Conservation (phyloP, 2,797 vertebrate genomes). For the Streptopelia turtur region DNA sequence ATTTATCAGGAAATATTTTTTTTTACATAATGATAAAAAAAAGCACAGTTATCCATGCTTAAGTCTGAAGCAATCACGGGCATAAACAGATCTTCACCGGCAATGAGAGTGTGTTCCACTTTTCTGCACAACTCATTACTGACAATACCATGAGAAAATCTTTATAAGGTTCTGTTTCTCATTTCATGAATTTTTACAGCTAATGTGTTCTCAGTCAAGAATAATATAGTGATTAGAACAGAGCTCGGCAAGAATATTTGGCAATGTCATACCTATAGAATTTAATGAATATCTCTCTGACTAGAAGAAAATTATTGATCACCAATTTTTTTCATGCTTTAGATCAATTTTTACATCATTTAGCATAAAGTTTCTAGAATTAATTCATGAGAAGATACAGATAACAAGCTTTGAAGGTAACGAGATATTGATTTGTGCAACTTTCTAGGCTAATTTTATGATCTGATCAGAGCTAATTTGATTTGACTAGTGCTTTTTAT, state of each 20-base stretch:
- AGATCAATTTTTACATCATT: slow-evolving; percentile 74
- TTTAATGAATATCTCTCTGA: slow-evolving; percentile 74
- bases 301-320: slow-evolving; percentile 77
- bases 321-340: slow-evolving; percentile 62
- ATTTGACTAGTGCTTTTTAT: slow-evolving; percentile 67
- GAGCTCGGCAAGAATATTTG: slow-evolving; percentile 63
- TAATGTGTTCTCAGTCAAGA: slow-evolving; percentile 77
- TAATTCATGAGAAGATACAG: slow-evolving; percentile 65
- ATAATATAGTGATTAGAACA: slow-evolving; percentile 75
- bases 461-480: slow-evolving; percentile 72
- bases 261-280: slow-evolving; percentile 62
- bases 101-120: slow-evolving; percentile 64
- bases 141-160: slow-evolving; percentile 74
- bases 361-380: slow-evolving; percentile 68
- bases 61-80: slow-evolving; percentile 62
- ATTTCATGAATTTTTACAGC: slow-evolving; percentile 80
- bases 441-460: slow-evolving; percentile 71
- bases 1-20: slow-evolving; percentile 61
- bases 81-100: slow-evolving; percentile 62
- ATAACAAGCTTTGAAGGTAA: slow-evolving; percentile 75
- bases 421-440: slow-evolving; percentile 71
- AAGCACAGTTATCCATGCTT: slow-evolving; percentile 41
- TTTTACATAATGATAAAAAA: slow-evolving; percentile 56
- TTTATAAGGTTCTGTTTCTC: slow-evolving; percentile 75
- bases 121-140: slow-evolving; percentile 76